Conservation (phyloP, 2,113 vertebrate genomes). For the Acinonyx jubatus region DNA sequence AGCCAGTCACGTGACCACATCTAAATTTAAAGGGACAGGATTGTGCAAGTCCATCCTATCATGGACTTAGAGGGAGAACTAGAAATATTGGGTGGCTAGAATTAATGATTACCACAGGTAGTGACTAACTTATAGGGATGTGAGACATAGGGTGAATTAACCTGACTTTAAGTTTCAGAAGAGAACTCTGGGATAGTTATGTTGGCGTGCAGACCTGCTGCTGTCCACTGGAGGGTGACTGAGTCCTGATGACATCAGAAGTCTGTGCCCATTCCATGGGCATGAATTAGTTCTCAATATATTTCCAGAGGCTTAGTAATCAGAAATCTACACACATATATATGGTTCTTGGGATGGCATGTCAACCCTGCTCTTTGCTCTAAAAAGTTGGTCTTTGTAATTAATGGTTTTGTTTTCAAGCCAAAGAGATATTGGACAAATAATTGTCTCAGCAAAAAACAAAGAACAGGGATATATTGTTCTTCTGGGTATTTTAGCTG, state of each 20-base stretch:
- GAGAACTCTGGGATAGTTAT: not conserved
- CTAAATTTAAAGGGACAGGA: not conserved
- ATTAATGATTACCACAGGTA: not conserved
- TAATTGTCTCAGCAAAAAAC: not conserved
- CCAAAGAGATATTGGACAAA: conserved; percentile 41
- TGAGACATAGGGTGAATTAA: not conserved
- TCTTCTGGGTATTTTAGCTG: conserved; percentile 39
- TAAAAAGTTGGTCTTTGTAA: conserved; percentile 42
- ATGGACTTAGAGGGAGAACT: not conserved
- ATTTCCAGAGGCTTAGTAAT: not conserved
- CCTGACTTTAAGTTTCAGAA: not conserved
- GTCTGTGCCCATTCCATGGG: not conserved
- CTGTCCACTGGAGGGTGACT: not conserved
- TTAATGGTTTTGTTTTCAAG: conserved; percentile 28
- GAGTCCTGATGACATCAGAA: not conserved
- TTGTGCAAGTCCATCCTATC: not conserved
- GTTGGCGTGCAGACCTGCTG: not conserved
- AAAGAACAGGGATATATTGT: conserved; percentile 49
- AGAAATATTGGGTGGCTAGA: not conserved
- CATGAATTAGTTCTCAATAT: not conserved
- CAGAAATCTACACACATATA: not conserved
- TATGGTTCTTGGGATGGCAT: not conserved
- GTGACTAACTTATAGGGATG: not conserved
- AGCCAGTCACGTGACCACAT: not conserved
- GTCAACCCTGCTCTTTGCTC: not conserved